Evolutionary conservation across 2,113 vertebrate genomes (phyloP), one percentile per base, ranked within the genome.

Genomic region (rabbit (Oryctolagus cuniculus)): DNA sequence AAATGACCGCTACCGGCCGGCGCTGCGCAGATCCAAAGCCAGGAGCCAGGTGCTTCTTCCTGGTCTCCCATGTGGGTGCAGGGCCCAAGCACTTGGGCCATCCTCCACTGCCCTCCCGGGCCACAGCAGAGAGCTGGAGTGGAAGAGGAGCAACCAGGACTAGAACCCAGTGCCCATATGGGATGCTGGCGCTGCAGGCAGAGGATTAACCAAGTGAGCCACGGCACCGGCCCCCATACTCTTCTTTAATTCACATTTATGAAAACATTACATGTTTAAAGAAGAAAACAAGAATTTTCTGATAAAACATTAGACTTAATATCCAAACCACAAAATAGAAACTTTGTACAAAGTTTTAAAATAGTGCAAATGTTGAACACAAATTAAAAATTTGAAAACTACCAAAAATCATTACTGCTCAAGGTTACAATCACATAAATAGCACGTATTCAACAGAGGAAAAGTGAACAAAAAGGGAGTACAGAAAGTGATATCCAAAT

Each of bases 251-350:
- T 93, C n/a, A 93, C 53, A 58, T 55, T 63, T 55, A 58, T 36
- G 44, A 93, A 78, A 53, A 29, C 19, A 22, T 21, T 5, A 44
- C 31, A 51, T 5, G 55, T 44, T 84, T 64, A 84, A 64, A 85
- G 19, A 87, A 31, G 34, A 91, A 87, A 55, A 49, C 64, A 53
- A 15, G 55, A 36, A 61, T 84, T 49, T 91, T 73, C 29, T 89
- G 44, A 79, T 22, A 10, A 84, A 66, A 94, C 49, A 85, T 73
- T 84, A 61, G 19, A 73, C 78, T 79, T 51, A 70, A 79, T 25
- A 84, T 91, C 87, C 64, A 96, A 79, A 91, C 25, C 89, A 84
- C 24, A 91, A 74, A 87, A 75, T 3, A 63, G 24, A 90, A 75
- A 77, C 27, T 6, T 24, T 93, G 31, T 44, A 87, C 31, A 29